Percentiles rank a stretch among this genome's conserved stretches.
These are phyloP conservation scores for Pseudomyrmex flavicornis DNA, from an alignment of 1,140 invertebrate genomes.

Conservation along the genomic window DNA sequence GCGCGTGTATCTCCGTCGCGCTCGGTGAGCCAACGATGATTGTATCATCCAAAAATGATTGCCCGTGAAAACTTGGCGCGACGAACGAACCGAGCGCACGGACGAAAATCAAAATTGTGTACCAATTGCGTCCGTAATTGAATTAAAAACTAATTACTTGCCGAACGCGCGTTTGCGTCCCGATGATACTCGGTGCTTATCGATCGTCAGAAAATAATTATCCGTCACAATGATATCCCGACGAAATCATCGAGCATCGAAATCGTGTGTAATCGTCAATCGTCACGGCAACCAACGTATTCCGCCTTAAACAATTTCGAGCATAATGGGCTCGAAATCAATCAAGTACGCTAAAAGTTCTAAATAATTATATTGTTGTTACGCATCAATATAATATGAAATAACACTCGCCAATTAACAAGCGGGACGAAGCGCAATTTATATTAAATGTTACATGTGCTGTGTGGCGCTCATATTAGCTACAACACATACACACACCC, in stretches of 20 bases:
- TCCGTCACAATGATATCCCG: constrained; percentile 47
- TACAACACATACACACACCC: background rate
- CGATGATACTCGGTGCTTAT: constrained; percentile 49
- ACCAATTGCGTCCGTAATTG: constrained; percentile 51
- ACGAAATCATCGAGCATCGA: constrained; percentile 39
- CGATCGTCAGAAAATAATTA: constrained; percentile 51
- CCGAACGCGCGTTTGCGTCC: constrained; percentile 49
- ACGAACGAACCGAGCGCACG: constrained; percentile 5
- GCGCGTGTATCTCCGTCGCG: background rate
- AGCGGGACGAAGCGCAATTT: constrained; percentile 33
- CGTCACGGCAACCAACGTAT: constrained; percentile 9
- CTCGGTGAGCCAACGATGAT: constrained; percentile 40
- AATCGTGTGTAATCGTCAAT: constrained; percentile 54
- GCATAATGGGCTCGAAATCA: constrained; percentile 43
- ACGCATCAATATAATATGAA: constrained; percentile 26
- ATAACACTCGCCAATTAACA: constrained; percentile 42
- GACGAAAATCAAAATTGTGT: constrained; percentile 60
- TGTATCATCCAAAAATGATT: constrained; percentile 61
- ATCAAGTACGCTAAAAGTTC: constrained; percentile 46
- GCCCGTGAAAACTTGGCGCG: constrained; percentile 50
- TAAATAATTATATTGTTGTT: constrained; percentile 52
- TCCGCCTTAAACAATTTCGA: constrained; percentile 48
- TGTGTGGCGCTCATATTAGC: constrained; percentile 12
- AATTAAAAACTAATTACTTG: constrained; percentile 63
- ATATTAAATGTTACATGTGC: constrained; percentile 23